phyloP scores from a whole-genome alignment of 2,888 invertebrate genomes.

The Pocota personata region DNA sequence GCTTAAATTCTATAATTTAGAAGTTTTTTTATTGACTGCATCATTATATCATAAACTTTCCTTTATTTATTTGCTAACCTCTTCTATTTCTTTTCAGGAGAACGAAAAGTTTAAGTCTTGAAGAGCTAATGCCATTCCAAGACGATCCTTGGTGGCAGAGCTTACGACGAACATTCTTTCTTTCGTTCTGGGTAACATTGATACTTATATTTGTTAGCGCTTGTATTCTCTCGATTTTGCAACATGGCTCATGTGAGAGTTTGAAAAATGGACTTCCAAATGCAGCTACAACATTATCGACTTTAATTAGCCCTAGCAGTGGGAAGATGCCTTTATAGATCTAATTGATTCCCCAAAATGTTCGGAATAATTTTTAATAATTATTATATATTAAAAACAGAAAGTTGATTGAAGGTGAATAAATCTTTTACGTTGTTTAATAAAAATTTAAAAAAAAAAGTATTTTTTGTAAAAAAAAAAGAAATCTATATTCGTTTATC shows the following conservation, averaged over 20 bases:
- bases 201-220: slow-evolving; percentile 83
- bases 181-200: slow-evolving; percentile 84
- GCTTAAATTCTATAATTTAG: no score
- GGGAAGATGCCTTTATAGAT: background rate
- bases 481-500: slow-evolving; percentile 9
- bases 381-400: background rate
- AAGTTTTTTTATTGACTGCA: no score
- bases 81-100: slow-evolving; percentile 74
- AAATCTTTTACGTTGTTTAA: background rate
- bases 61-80: background rate
- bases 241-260: slow-evolving; percentile 65
- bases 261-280: slow-evolving; percentile 51
- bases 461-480: background rate
- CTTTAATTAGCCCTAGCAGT: background rate
- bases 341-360: background rate
- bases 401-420: background rate
- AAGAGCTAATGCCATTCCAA: slow-evolving; percentile 83
- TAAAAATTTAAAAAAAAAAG: no score
- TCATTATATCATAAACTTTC: background rate
- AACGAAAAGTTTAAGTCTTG: slow-evolving; percentile 82
- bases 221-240: slow-evolving; percentile 80
- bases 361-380: background rate
- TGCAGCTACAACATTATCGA: slow-evolving; percentile 26
- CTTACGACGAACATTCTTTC: slow-evolving; percentile 82
- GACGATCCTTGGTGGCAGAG: slow-evolving; percentile 84